Evolutionary conservation across 2,888 invertebrate genomes (phyloP), one percentile per base, ranked within the genome.

Genomic region (Drosophila colorata): DNA sequence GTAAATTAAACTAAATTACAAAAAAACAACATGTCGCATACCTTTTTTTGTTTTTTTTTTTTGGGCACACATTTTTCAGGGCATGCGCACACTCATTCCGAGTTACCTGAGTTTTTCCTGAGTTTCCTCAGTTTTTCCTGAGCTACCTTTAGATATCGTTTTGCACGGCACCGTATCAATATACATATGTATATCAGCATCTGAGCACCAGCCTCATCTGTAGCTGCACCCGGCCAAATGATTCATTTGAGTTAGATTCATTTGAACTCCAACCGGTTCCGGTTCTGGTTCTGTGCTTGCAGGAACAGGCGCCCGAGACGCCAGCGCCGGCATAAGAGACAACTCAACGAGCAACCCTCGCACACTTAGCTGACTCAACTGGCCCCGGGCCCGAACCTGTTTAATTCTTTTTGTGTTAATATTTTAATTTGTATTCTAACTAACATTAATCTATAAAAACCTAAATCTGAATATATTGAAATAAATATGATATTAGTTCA

Each of bases 1-100:
- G 83, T 87, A 86, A 87, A 87, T 89, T 84, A 87, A 78, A 78
- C 83, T 87, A 84, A 87, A 90, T 89, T 87, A 90, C 87, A 84
- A 84, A 75, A 60, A 51, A 53, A n/a, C 31, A 44, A 35, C 23
- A 18, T n/a, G 18, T 46, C 16, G 77, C 48, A 74, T 38, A 59
- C 41, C 35, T 52, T 51, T 35, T 43, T n/a, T 41, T 48, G 20
- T 51, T 47, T 35, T 16, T 40, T 31, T 20, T 48, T 47, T 28
- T 28, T 63, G 48, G 64, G 61, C 60, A 59, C 53, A 53, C 7
- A 18, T n/a, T 38, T 11, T 9, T 2, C 13, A 28, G 28, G 35
- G 56, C 57, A 48, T 41, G 41, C 16, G 25, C 31, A 58, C 53
- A 31, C 9, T 13, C 4, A 16, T 14, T 8, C n/a, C 13, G 20